Evolutionary conservation across 2,888 invertebrate species (phyloP).

Genomic region (Nebria salina): DNA sequence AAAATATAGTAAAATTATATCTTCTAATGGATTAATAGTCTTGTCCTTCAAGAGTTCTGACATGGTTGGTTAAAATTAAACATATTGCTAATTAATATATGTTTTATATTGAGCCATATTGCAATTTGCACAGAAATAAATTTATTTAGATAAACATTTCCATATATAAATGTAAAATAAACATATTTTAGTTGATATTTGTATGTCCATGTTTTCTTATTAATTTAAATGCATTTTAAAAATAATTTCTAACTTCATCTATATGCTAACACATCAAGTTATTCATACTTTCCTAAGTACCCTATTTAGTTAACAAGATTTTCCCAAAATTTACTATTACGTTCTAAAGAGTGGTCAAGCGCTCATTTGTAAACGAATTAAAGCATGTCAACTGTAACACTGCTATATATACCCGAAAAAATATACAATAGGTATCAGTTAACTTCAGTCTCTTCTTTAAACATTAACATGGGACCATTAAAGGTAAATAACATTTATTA

Average conservation of each 20-base stretch:
- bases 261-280: constrained; percentile 2
- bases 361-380: constrained; percentile 19
- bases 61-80: too few species aligned
- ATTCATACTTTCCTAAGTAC: not conserved
- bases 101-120: too few species aligned
- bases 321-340: constrained; percentile 24
- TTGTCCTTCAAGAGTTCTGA: too few species aligned
- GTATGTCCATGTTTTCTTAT: not conserved
- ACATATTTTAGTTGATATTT: not conserved
- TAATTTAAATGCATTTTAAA: not conserved
- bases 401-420: constrained; percentile 30
- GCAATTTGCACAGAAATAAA: too few species aligned
- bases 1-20: too few species aligned
- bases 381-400: constrained; percentile 27
- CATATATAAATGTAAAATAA: too few species aligned
- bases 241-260: not conserved
- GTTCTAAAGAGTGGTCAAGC: constrained; percentile 26
- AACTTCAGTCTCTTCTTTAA: constrained; percentile 13
- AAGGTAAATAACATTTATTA: constrained; percentile 18
- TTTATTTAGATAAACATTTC: too few species aligned
- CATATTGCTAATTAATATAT: too few species aligned
- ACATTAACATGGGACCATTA: constrained; percentile 26
- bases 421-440: constrained; percentile 24
- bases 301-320: not conserved
- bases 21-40: too few species aligned